Evolutionary conservation across 2,113 vertebrate species (phyloP), one percentile per base, ranked within the genome.

Genomic region (Cebus imitator): DNA sequence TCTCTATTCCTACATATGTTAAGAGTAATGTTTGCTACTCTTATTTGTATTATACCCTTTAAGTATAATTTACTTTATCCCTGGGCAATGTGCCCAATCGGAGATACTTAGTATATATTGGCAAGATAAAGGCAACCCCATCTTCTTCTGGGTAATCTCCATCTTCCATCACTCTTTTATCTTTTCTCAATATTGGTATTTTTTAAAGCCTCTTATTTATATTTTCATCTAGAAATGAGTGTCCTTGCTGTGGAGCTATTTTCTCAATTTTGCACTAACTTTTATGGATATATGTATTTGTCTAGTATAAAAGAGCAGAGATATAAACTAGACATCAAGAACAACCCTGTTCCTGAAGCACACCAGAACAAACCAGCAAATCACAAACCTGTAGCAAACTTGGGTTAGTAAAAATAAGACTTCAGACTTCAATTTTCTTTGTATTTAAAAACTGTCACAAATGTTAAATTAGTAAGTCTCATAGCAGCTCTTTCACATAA

Each of bases 391-490:
- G 52, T 75, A 89, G 75, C 68, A 90, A 76, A 86, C 48, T 84
- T 68, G 12, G 72, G 40, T 79, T 83, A 58, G 64, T 82, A 78
- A 88, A 97, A 61, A 91, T 18, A 68, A 72, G 70, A 21, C 52
- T 94, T 75, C 52, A 25, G 25, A 91, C 35, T 89, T 86, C 75
- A 89, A 66, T 91, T 52, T 27, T 58, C 61, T 35, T 48, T 75
- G 86, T 92, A 40, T 91, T 95, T 95, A 75, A 94, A 94, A 95
- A 79, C 64, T 45, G 91, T 90, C 82, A 80, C 85, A 79, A 70
- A 88, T 45, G 48, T 82, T 75, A 87, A 80, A 50, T 82, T 23
- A 68, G 37, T 78, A 87, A 45, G 76, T 78, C 66, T 82, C 55
- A 10, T 11, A 73, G 66, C 14, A 97, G 66, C 58, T 93, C 32